Base-by-base conservation (phyloP, 2,113 vertebrate genomes). In the Hippocampus barbouri region DNA sequence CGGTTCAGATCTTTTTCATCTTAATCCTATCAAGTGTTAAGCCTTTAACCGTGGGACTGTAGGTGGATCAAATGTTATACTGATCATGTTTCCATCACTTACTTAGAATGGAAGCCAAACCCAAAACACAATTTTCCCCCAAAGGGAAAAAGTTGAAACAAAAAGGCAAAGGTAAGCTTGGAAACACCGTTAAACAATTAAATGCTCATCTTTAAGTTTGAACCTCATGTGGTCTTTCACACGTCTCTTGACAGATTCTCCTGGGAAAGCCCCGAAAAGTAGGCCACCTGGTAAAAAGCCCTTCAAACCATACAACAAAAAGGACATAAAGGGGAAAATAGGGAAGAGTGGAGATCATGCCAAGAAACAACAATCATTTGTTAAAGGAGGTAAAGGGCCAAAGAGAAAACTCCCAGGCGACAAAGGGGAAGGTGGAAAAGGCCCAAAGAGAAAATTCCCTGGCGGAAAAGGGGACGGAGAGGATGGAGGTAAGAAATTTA, bases 101-200 rank as follows among this genome's bases (percentile, higher is more conserved):
- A 5, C 8, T 11, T 25, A 86, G 69, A 15, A 88, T 93, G 91
- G 91, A 92, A 66, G 76, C 79, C 41, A 92, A 90, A 86, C 75
- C 88, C n/a, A 86, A 79, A 73, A 91, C 90, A 45, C 8, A 4
- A 0, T 89, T 88, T 51, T 83, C 78, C 15, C 82, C 80, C 3
- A 92, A 86, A 40, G 90, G 85, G 6, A 92, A 89, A 74, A 90
- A 83, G 66, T 45, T 83, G 1, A 41, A 68, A n/a, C 87, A 76
- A 51, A 92, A 91, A 86, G 83, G 89, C 68, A 92, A 92, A 79
- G 90, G 92, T 91, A 73, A 86, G 49, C 18, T 45, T 57, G 49
- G 1, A 15, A 6, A 25, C 9, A 57, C 12, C 57, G 21, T 56
- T 15, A 40, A 15, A 34, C 20, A n/a, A 41, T 38, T 43, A 8